Base-by-base conservation (phyloP, 2,797 vertebrate species). In the Adrianichthys oophorus region DNA sequence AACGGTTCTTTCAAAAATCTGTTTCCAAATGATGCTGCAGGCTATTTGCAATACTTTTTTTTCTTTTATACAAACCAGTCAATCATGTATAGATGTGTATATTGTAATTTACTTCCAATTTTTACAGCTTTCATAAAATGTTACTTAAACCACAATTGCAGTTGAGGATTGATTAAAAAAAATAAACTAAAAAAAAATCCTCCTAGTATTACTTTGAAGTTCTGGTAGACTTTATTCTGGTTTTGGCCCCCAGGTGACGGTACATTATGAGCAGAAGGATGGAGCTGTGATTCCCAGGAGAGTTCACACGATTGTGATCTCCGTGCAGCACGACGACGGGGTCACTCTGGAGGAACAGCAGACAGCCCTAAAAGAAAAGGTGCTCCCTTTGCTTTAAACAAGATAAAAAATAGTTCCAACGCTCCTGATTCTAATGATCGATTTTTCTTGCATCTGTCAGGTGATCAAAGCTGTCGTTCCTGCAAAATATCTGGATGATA, bases 281-380 rank as follows among this genome's bases (percentile, higher is more conserved):
- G 96, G 97, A 0, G 94, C 95, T 0, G 95, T 98, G 56, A 92
- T 98, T 68, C 98, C 98, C 0, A 83, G 93, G 59, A 94, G 96
- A 0, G 92, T 99, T 40, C 98, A 99, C 85, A 99, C 98, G 44
- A 89, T 99, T 0, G 98, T 99, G 50, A 92, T 99, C 89, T 99
- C 98, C 0, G 98, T 98, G 62, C 98, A 99, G 79, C 98, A 99
- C 0, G 90, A 98, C 0, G 97, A 99, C 65, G 72, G 53, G 43
- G 57, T 98, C 56, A 79, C 91, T 0, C 89, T 99, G 85, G 94
- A 94, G 53, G 93, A 90, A 1, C 98, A 99, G 93, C 88, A 94
- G 76, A 77, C 4, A 1, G 90, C 95, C 65, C 87, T 99, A 48
- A 95, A 90, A 77, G 95, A 98, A 49, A 91, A 92, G 47, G 95